Conservation (phyloP, 2,797 vertebrate species). For the Melanotaenia nigrans region DNA sequence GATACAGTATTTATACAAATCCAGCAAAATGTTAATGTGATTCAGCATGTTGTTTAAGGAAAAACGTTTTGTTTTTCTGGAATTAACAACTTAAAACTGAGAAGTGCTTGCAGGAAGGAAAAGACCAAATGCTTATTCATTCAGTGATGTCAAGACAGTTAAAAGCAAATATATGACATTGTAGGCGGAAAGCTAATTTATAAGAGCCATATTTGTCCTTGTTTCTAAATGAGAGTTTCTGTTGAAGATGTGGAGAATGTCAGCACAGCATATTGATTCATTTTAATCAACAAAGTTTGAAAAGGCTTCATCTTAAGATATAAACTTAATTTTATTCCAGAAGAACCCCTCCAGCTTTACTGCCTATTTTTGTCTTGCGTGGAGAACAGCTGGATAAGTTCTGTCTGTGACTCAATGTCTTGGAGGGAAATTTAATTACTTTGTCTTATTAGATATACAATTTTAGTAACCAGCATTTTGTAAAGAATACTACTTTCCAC, state of each 20-base stretch:
- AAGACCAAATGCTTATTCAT: conserved; percentile 29
- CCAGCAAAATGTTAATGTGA: conserved; percentile 23
- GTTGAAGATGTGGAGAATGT: conserved; percentile 43
- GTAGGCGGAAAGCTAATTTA: conserved; percentile 32
- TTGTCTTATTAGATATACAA: conserved; percentile 69
- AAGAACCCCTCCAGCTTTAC: conserved; percentile 41
- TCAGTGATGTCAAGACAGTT: conserved; percentile 29
- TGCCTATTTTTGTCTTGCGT: conserved; percentile 53
- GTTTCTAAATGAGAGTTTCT: conserved; percentile 40
- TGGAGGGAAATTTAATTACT: conserved; percentile 73
- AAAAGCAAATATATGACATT: conserved; percentile 34
- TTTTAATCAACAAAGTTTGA: conserved; percentile 61
- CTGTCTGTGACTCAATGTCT: conserved; percentile 62
- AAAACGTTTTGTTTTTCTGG: conserved; percentile 44
- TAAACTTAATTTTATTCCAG: conserved; percentile 53
- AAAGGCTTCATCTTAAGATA: conserved; percentile 52
- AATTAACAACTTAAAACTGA: conserved; percentile 56
- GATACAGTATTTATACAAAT: conserved; percentile 41
- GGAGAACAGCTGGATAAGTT: conserved; percentile 50
- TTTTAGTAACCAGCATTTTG: conserved; percentile 62
- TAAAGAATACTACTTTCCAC: conserved; percentile 33
- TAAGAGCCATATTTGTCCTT: conserved; percentile 40
- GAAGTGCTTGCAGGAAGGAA: conserved; percentile 47
- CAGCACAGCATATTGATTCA: conserved; percentile 42
- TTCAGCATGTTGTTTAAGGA: conserved; percentile 43